Evolutionary conservation across 1,140 invertebrate genomes (phyloP), one percentile per base, ranked within the genome.

Genomic region (Tetranychus cinnabarinus): DNA sequence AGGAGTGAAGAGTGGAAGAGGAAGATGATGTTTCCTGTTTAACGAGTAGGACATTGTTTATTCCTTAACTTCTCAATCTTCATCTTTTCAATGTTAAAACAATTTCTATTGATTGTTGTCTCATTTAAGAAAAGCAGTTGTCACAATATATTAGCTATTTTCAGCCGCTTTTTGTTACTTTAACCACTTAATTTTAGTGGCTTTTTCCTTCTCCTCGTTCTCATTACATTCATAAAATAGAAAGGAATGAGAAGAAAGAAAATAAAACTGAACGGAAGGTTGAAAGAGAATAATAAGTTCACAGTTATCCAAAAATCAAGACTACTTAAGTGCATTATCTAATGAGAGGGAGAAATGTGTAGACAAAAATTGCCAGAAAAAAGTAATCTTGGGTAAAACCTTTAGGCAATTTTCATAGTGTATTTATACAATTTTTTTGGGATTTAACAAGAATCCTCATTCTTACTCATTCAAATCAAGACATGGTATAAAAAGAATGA

Each of bases 261-360:
- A 58, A 10, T 10, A 39, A 15, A 13, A 35, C 35, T 46, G 50
- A 42, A 7, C 48, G 56, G 50, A 35, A 23, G n/a, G 39, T 64
- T 37, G 58, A 34, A 45, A 58, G 64, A 52, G 56, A 61, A 60
- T 61, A 42, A 65, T 64, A 39, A 65, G 66, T 58, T 59, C 67
- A 15, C 69, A 76, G 60, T 68, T 75, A 50, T 48, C 56, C 37
- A 33, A 65, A 55, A 50, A 58, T n/a, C 83, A 37, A 13, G 15
- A 47, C 34, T 31, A 56, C 60, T 42, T 42, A 42, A 42, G 39
- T 42, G 39, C 39, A 42, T 42, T 10, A 42, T 42, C 39, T 42
- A 42, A 42, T 42, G 39, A 42, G 39, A 42, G 10, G 39, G 39
- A 42, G 39, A 10, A 34, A 54, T 6, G 7, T 7, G 23, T 6